Evolutionary conservation across 2,888 invertebrate species (phyloP).

Genomic region (Lydus trimaculatus): DNA sequence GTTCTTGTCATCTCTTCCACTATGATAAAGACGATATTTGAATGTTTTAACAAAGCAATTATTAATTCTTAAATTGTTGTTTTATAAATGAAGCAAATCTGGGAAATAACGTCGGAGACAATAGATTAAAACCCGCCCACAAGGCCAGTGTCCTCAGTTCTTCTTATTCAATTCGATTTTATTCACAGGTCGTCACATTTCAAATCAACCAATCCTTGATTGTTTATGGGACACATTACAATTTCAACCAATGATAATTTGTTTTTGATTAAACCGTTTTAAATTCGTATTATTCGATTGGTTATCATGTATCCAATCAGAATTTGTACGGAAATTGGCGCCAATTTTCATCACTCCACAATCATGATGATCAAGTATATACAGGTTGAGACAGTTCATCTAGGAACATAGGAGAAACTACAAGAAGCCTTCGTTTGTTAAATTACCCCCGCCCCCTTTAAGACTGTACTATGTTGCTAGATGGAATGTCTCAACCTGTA

Average conservation of each 20-base stretch:
- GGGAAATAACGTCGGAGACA: slow-evolving; percentile 2
- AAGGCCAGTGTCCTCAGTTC: slow-evolving; percentile 13
- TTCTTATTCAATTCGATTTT: not conserved
- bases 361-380: too few species aligned
- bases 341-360: too few species aligned
- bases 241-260: not conserved
- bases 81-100: not conserved
- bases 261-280: not conserved
- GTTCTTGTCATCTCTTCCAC: not conserved
- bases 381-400: too few species aligned
- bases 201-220: not conserved
- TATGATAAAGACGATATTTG: not conserved
- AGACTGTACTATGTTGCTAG: too few species aligned
- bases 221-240: not conserved
- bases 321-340: too few species aligned
- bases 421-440: too few species aligned
- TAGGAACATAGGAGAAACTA: too few species aligned
- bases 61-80: not conserved
- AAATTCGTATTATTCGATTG: not conserved
- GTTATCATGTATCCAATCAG: not conserved
- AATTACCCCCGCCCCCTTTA: too few species aligned
- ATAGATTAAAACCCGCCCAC: slow-evolving; percentile 12
- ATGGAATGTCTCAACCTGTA: too few species aligned
- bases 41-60: not conserved
- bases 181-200: not conserved